Conservation (phyloP, 1,140 invertebrate genomes). For the Cydia fagiglandana region DNA sequence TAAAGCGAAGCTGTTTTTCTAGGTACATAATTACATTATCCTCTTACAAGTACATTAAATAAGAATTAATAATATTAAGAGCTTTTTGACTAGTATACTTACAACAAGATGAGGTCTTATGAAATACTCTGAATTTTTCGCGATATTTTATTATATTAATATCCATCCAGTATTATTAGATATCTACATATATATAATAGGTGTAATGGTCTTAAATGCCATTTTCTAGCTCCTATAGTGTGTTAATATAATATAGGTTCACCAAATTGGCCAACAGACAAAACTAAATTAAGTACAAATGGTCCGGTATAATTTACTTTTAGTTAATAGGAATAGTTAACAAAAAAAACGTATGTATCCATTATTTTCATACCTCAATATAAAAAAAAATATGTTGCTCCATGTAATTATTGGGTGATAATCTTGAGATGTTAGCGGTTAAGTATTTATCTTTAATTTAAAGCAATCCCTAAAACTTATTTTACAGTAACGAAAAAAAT, state of each 20-base stretch:
- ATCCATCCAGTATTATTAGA: conserved; percentile 78
- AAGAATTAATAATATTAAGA: conserved; percentile 74
- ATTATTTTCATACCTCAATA: background rate
- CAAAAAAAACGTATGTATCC: background rate
- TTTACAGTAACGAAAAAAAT: too few species aligned
- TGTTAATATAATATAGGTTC: conserved; percentile 62
- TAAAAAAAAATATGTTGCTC: background rate
- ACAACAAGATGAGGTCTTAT: conserved; percentile 74
- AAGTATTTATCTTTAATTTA: background rate
- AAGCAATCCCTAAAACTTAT: background rate
- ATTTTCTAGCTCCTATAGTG: conserved; percentile 68
- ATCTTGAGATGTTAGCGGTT: background rate
- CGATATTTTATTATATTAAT: conserved; percentile 73
- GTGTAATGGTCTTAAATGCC: conserved; percentile 56
- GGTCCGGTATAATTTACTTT: conserved; percentile 34
- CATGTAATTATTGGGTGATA: background rate
- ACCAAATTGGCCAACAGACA: conserved; percentile 55
- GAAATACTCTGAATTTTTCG: conserved; percentile 73
- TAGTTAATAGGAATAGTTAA: conserved; percentile 18
- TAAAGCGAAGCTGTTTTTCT: conserved; percentile 48
- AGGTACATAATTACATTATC: conserved; percentile 59
- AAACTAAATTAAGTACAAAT: conserved; percentile 50
- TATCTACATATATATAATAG: conserved; percentile 54
- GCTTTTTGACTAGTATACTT: conserved; percentile 76
- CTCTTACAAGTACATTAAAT: conserved; percentile 59